Evolutionary conservation across 2,888 invertebrate genomes (phyloP).

Genomic region (Dicyrtoma fusca): DNA sequence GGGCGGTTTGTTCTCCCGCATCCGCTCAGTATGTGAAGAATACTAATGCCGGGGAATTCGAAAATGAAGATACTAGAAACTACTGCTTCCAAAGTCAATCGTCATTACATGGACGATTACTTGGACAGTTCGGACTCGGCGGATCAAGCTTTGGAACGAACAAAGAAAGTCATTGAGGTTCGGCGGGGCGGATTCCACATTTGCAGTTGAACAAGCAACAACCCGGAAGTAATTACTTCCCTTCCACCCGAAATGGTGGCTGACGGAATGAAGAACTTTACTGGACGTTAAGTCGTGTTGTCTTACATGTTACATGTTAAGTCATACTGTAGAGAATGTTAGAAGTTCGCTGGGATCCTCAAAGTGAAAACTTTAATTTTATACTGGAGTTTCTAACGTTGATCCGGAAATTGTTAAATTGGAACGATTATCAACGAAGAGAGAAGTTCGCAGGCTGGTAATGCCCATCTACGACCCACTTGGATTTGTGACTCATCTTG

Average conservation of each 20-base stretch:
- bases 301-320: too few relatives aligned
- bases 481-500: slow-evolving; percentile 52
- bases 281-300: too few relatives aligned
- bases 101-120: slow-evolving; percentile 27
- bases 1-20: slow-evolving; percentile 8
- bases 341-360: slow-evolving; percentile 28
- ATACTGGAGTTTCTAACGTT: slow-evolving; percentile 5
- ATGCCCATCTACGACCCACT: slow-evolving; percentile 57
- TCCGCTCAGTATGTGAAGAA: slow-evolving; percentile 21
- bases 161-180: background rate
- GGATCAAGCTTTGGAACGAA: slow-evolving; percentile 32
- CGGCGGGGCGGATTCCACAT: background rate
- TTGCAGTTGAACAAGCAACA: background rate
- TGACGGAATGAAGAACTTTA: background rate
- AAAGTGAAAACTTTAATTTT: slow-evolving; percentile 33
- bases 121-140: background rate
- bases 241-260: background rate
- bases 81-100: background rate
- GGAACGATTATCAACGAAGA: slow-evolving; percentile 50
- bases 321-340: background rate
- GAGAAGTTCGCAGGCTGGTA: slow-evolving; percentile 47
- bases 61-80: slow-evolving; percentile 10
- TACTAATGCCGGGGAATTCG: slow-evolving; percentile 10
- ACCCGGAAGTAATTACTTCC: background rate
- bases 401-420: background rate